phyloP scores from a whole-genome alignment of 2,888 invertebrate genomes.

The Synergus laeviventris region DNA sequence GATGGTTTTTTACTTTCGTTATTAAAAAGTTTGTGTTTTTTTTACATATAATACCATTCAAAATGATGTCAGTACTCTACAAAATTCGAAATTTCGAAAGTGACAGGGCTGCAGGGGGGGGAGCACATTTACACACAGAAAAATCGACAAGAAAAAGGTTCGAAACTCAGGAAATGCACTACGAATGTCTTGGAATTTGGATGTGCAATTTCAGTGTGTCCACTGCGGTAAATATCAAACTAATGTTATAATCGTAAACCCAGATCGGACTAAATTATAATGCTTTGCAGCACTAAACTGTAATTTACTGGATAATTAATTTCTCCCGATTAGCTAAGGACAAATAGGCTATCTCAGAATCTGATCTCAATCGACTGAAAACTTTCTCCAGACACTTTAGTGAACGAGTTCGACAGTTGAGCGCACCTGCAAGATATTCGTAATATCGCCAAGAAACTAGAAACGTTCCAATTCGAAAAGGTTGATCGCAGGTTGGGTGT shows the following conservation, averaged over 20 bases:
- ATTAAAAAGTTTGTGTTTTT: too few species aligned
- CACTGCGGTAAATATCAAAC: neutral
- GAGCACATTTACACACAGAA: too few species aligned
- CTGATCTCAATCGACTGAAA: conserved; percentile 1
- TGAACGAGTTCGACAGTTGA: conserved; percentile 17
- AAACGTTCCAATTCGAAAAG: neutral
- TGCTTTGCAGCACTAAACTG: neutral
- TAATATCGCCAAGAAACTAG: neutral
- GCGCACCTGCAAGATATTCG: neutral
- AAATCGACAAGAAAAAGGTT: too few species aligned
- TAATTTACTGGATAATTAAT: conserved; percentile 33
- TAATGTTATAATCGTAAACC: conserved; percentile 4
- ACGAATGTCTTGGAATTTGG: neutral
- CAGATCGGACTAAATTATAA: neutral
- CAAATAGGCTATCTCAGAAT: conserved; percentile 1
- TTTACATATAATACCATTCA: too few species aligned
- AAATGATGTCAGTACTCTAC: too few species aligned
- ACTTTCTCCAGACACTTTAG: conserved; percentile 1
- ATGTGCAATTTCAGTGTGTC: neutral
- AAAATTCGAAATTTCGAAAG: too few species aligned
- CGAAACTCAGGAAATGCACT: too few species aligned
- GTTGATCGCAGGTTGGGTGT: conserved; percentile 39
- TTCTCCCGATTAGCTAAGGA: conserved; percentile 24
- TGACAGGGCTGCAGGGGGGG: too few species aligned
- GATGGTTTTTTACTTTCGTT: too few species aligned